phyloP scores from a whole-genome alignment of 2,888 invertebrate genomes.

The Chirona hameri region DNA sequence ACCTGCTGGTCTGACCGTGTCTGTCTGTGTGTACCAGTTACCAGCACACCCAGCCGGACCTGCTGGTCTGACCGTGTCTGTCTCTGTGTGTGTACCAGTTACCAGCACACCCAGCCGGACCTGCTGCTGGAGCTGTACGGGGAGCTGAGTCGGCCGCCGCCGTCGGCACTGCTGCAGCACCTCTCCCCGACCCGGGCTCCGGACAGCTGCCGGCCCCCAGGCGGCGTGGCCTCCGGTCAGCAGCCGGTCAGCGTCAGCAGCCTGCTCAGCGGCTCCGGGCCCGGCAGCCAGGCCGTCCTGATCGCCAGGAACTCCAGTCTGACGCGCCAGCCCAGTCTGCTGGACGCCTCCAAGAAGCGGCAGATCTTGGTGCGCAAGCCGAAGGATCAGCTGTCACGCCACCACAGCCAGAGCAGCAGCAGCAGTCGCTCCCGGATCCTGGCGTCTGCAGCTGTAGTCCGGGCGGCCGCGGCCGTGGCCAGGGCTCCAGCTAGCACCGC shows the following conservation, averaged over 20 bases:
- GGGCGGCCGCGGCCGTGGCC: background rate
- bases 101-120: constrained; percentile 27
- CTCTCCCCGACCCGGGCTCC: background rate
- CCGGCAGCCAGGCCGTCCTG: constrained; percentile 2
- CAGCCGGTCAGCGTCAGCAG: background rate
- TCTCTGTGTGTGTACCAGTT: too few species aligned
- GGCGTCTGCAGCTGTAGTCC: background rate
- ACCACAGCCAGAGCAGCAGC: constrained; percentile 8
- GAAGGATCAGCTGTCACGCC: background rate
- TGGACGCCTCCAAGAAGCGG: background rate
- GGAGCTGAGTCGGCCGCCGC: constrained; percentile 4
- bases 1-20: too few species aligned
- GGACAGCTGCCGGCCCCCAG: background rate
- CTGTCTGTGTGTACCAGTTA: too few species aligned
- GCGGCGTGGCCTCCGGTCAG: background rate
- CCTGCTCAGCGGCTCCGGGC: constrained; percentile 2
- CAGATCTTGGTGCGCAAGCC: constrained; percentile 3
- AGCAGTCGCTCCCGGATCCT: background rate
- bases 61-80: too few species aligned
- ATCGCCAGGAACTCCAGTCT: background rate
- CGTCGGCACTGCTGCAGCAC: background rate
- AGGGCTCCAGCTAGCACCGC: too few species aligned
- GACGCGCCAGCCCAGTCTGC: background rate
- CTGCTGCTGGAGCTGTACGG: constrained; percentile 13
- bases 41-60: too few species aligned